Evolutionary conservation across 1,140 invertebrate genomes (phyloP).

Genomic region (Gonatopus flavifemur): DNA sequence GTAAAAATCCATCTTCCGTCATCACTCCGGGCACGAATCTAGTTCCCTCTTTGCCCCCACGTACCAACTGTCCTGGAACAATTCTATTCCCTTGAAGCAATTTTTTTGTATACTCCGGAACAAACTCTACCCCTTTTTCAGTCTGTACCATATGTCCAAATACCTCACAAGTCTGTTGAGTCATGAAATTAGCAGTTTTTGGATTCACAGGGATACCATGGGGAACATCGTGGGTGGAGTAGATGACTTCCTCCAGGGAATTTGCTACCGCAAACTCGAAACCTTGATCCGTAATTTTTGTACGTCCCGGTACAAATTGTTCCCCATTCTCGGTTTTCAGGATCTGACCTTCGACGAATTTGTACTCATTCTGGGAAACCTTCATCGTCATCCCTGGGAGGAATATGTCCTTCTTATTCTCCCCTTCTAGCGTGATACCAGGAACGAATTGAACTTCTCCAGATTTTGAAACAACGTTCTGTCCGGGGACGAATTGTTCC

Average conservation of each 20-base stretch:
- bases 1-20: constrained; percentile 69
- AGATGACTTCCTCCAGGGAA: constrained; percentile 61
- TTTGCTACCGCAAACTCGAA: constrained; percentile 65
- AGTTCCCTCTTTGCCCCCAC: constrained; percentile 63
- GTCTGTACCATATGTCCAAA: constrained; percentile 73
- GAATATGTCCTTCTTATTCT: constrained; percentile 56
- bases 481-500: constrained; percentile 68
- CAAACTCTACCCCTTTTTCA: constrained; percentile 68
- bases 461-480: constrained; percentile 60
- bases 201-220: constrained; percentile 63
- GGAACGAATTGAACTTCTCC: constrained; percentile 65
- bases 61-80: constrained; percentile 68
- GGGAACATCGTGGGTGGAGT: constrained; percentile 57
- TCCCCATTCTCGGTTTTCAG: constrained; percentile 61
- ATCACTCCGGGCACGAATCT: constrained; percentile 72
- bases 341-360: constrained; percentile 71
- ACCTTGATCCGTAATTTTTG: constrained; percentile 55
- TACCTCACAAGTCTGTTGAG: constrained; percentile 61
- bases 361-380: constrained; percentile 65
- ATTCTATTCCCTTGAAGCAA: constrained; percentile 61
- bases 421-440: constrained; percentile 60
- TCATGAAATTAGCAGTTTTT: constrained; percentile 56
- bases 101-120: constrained; percentile 61
- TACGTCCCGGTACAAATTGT: constrained; percentile 65
- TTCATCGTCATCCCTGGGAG: constrained; percentile 68